Conservation (phyloP, 2,888 invertebrate species). For the Tanypteryx hageni region DNA sequence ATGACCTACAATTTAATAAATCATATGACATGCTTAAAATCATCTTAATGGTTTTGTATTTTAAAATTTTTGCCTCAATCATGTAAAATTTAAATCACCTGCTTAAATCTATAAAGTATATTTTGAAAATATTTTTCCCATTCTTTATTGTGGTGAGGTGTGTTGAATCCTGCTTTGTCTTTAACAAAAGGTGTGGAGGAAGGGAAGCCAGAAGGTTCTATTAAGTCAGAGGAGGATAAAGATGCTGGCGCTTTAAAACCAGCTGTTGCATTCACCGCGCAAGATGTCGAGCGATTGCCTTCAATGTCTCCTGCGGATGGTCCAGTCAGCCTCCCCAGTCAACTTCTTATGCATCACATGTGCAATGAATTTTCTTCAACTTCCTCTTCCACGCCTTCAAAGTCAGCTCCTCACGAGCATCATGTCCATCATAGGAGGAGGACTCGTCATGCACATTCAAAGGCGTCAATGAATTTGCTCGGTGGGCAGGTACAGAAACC, state of each 20-base stretch:
- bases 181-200: slow-evolving; percentile 22
- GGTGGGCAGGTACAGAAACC: slow-evolving; percentile 43
- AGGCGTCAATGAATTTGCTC: slow-evolving; percentile 14
- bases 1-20: no score
- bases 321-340: neutral
- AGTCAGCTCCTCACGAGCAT: slow-evolving; percentile 33
- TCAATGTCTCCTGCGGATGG: neutral
- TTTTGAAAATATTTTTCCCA: no score
- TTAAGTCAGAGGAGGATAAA: slow-evolving; percentile 5
- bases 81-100: no score
- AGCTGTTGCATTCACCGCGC: slow-evolving; percentile 23
- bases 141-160: no score
- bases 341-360: slow-evolving; percentile 35
- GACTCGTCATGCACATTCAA: slow-evolving; percentile 50
- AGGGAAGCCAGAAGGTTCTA: slow-evolving; percentile 32
- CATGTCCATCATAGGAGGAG: slow-evolving; percentile 47
- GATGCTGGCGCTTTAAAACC: neutral
- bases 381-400: slow-evolving; percentile 19
- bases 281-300: slow-evolving; percentile 10
- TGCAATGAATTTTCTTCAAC: slow-evolving; percentile 20
- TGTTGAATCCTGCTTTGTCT: no score
- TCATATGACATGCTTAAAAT: no score
- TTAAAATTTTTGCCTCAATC: no score
- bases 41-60: no score
- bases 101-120: no score